phyloP scores from a whole-genome alignment of 1,140 invertebrate species.

The Drosophila melanica region DNA sequence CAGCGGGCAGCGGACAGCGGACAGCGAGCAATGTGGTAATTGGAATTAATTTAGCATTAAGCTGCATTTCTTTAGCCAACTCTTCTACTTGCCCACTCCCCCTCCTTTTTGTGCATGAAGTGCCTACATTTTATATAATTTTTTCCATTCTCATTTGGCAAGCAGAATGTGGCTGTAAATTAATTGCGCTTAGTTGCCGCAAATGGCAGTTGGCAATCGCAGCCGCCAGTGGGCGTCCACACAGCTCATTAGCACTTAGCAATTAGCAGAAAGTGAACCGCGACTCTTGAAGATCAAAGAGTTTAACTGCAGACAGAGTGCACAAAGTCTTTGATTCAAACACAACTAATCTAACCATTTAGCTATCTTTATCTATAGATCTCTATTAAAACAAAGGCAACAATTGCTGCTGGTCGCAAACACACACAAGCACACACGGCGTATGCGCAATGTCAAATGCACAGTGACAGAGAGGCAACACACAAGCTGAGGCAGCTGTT shows the following conservation, averaged over 20 bases:
- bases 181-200: slow-evolving; percentile 75
- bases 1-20: no score
- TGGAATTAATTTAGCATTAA: slow-evolving; percentile 83
- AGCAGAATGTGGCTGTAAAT: slow-evolving; percentile 59
- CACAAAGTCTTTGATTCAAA: background rate
- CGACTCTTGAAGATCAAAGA: slow-evolving; percentile 20
- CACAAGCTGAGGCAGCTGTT: slow-evolving; percentile 17
- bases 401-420: slow-evolving; percentile 46
- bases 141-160: slow-evolving; percentile 69
- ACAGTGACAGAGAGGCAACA: slow-evolving; percentile 8
- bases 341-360: slow-evolving; percentile 19
- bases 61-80: slow-evolving; percentile 78
- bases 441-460: slow-evolving; percentile 68
- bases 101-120: slow-evolving; percentile 45
- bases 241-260: slow-evolving; percentile 61
- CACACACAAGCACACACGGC: slow-evolving; percentile 38
- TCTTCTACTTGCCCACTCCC: slow-evolving; percentile 19
- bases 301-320: background rate
- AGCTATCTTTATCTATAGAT: background rate
- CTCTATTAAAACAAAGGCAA: slow-evolving; percentile 38
- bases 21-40: slow-evolving; percentile 58
- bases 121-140: slow-evolving; percentile 79
- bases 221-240: slow-evolving; percentile 10
- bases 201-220: slow-evolving; percentile 68
- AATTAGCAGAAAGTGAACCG: slow-evolving; percentile 39